Evolutionary conservation across 2,113 vertebrate genomes (phyloP).

Genomic region (Saguinus midas): DNA sequence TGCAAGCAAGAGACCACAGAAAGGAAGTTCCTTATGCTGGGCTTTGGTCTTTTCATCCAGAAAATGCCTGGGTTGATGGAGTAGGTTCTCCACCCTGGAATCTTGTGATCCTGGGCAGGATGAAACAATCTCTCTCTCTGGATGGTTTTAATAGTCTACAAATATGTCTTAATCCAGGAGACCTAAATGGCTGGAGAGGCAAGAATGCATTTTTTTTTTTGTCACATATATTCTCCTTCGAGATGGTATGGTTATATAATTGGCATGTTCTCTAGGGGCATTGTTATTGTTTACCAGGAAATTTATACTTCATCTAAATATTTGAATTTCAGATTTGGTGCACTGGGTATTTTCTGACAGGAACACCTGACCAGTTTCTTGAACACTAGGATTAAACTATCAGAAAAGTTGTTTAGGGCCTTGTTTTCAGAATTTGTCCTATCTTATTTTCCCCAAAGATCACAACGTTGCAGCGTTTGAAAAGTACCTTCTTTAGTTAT

Average conservation of each 20-base stretch:
- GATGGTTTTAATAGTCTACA: neutral
- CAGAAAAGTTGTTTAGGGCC: neutral
- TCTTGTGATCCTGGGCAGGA: neutral
- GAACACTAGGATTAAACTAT: neutral
- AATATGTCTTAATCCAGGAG: neutral
- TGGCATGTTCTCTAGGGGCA: neutral
- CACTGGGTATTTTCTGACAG: neutral
- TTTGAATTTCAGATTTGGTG: neutral
- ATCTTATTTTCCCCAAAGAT: neutral
- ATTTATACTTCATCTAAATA: neutral
- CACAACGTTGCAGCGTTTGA: neutral
- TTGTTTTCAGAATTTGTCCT: neutral
- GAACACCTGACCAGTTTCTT: neutral
- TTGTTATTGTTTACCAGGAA: neutral
- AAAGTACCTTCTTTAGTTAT: neutral
- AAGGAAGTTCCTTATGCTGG: accelerated
- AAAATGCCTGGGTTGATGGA: accelerated
- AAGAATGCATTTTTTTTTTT: neutral
- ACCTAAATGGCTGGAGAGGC: no score
- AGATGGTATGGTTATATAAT: neutral
- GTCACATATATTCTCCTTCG: neutral
- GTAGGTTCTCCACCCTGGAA: neutral
- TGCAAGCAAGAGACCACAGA: accelerated
- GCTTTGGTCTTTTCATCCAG: accelerated
- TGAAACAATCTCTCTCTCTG: neutral